phyloP scores from a whole-genome alignment of 2,113 vertebrate species.

The Pelecanus crispus region DNA sequence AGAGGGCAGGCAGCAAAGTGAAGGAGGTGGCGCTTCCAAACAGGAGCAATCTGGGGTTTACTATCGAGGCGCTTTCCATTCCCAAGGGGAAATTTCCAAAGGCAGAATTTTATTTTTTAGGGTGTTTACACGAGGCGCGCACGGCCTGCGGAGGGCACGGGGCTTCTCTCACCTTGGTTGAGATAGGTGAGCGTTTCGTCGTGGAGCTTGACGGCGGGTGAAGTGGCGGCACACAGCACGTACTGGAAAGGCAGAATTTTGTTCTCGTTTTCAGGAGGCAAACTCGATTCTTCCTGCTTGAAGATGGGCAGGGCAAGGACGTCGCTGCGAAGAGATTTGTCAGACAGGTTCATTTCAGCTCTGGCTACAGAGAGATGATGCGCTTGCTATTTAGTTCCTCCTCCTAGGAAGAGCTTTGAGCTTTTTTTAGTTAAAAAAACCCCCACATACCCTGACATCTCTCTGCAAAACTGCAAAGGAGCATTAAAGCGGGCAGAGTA shows the following conservation, averaged over 20 bases:
- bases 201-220: constrained; percentile 94
- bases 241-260: constrained; percentile 97
- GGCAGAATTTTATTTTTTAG: not conserved
- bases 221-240: constrained; percentile 95
- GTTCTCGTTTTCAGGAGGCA: constrained; percentile 87
- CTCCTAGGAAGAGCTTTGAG: not conserved
- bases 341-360: not conserved
- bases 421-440: not conserved
- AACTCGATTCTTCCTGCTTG: constrained; percentile 95
- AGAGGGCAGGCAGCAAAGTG: not conserved
- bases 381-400: accelerated
- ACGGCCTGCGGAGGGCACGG: accelerated
- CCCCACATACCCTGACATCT: not conserved
- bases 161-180: constrained; percentile 87
- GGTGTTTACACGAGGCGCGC: accelerated
- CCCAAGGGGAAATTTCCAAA: not conserved
- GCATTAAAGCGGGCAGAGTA: not conserved
- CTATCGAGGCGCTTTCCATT: accelerated
- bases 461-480: not conserved
- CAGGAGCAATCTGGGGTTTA: not conserved
- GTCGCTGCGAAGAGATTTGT: constrained; percentile 72
- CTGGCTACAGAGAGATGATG: not conserved
- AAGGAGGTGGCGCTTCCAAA: accelerated
- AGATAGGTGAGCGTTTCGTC: constrained; percentile 98
- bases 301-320: constrained; percentile 97